Base-by-base conservation (phyloP, 2,797 vertebrate genomes). In the Sarcophilus harrisii region DNA sequence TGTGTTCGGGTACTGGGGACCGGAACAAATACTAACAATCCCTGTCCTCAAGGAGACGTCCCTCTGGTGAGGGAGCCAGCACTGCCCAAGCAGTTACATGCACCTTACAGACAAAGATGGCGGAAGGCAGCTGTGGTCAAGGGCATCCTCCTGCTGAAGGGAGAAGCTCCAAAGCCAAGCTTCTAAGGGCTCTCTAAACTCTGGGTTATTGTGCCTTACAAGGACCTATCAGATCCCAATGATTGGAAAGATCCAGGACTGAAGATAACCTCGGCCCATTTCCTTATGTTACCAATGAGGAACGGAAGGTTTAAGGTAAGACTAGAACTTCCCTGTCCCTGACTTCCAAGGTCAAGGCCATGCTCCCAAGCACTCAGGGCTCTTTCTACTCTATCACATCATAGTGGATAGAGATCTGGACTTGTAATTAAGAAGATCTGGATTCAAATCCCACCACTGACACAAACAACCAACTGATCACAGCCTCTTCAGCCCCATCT, bases 11-110 rank as follows among this genome's bases (percentile, higher is more conserved):
- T 45, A 27, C 45, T 81, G 16, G 18, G 5, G 11, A 3, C 18
- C 24, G 9, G 24, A 81, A 45, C 21, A 45, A 24, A 2, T 24
- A 45, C 38, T 45, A 45, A 81, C 18, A 45, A 45, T 81, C 18
- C n/a, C 3, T 49, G 38, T 24, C 73, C 21, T 45, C 73, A 45
- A 87, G 38, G 38, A 87, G 73, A 87, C 11, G 38, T 27, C 1
- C 3, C 38, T 87, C 21, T 87, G 10, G 10, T 4, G 38, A 10
- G 38, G 10, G 24, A 45, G 24, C 21, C 73, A 87, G 45, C 24
- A 0, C 2, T 0, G 4, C 21, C 0, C 12, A 27, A 27, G 24
- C 18, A 87, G n/a, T n/a, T 87, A 9, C 73, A 27, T 0, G 9
- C 38, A 49, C 9, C 27, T 45, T 24, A 1, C 21, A 27, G 10